Base-by-base conservation (phyloP, 2,797 vertebrate species). In the Acrocephalus scirpaceus region DNA sequence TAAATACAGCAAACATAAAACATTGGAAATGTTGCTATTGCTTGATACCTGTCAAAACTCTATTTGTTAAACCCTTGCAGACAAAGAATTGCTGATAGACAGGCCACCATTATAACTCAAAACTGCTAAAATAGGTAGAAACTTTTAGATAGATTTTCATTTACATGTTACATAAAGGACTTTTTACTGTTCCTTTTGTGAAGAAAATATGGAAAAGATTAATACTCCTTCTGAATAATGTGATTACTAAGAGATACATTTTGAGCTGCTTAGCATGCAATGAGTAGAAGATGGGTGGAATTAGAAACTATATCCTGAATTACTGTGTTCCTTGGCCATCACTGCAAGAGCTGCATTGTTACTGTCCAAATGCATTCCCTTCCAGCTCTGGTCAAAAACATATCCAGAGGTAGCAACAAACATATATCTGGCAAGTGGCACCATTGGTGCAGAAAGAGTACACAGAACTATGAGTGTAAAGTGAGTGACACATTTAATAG, bases 101-200 rank as follows among this genome's bases (percentile, higher is more conserved):
- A 64, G 58, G 51, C 36, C 44, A 73, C 47, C 16, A 30, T 81
- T 69, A 54, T 83, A 75, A 81, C 42, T 71, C 61, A 89, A 69
- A 92, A 89, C 32, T 89, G 77, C 48, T 92, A 36, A 83, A 83
- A 57, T 45, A 80, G 74, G 53, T 54, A 72, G 70, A 75, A 91
- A 38, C 7, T 87, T 92, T 65, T 83, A 89, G 81, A 51, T 34
- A 9, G 51, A 57, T 90, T 74, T 86, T 80, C 36, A 72, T 86
- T 95, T 81, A 42, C 1, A 4, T 85, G 29, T 32, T 90, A 54
- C 13, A 4, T 83, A 86, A 73, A 65, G 70, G 53, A 72, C 74
- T 89, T 92, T 45, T 57, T 90, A 53, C 47, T 47, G 22, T 72
- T 93, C 38, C 54, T 93, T 93, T 89, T 88, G 40, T 90, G 87